Evolutionary conservation across 2,797 vertebrate genomes (phyloP).

Genomic region (Lates japonicus): DNA sequence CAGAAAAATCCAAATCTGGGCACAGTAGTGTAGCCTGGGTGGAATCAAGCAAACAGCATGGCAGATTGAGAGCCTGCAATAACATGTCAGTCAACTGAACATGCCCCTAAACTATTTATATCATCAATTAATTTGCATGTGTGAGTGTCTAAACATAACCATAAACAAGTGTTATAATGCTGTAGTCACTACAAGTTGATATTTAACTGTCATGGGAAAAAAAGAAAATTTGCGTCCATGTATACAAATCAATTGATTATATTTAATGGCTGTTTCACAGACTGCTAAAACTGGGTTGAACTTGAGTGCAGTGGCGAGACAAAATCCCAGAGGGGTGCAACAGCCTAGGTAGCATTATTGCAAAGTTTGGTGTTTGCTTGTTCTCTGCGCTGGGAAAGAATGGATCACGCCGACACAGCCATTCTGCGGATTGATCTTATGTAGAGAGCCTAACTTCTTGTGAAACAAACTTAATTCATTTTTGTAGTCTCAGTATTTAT

Average conservation of each 20-base stretch:
- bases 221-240: no score
- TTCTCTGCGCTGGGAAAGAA: not conserved
- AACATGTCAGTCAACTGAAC: not conserved
- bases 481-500: not conserved
- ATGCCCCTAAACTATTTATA: not conserved
- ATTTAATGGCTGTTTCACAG: no score
- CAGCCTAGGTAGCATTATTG: not conserved
- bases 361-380: not conserved
- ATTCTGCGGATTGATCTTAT: not conserved
- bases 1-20: conserved; percentile 13
- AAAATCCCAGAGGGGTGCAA: not conserved
- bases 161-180: no score
- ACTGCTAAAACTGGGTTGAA: not conserved
- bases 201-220: no score
- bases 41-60: conserved; percentile 11
- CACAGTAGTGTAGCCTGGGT: not conserved
- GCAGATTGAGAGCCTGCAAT: not conserved
- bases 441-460: not conserved
- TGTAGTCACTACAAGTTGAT: no score
- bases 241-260: no score
- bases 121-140: not conserved
- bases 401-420: not conserved
- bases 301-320: not conserved
- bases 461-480: not conserved
- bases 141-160: no score